A percentile compares a stretch with the other conserved stretches of the same genome.
Evolutionary conservation across 2,113 vertebrate species (phyloP).

Genomic region (Entosphenus tridentatus): DNA sequence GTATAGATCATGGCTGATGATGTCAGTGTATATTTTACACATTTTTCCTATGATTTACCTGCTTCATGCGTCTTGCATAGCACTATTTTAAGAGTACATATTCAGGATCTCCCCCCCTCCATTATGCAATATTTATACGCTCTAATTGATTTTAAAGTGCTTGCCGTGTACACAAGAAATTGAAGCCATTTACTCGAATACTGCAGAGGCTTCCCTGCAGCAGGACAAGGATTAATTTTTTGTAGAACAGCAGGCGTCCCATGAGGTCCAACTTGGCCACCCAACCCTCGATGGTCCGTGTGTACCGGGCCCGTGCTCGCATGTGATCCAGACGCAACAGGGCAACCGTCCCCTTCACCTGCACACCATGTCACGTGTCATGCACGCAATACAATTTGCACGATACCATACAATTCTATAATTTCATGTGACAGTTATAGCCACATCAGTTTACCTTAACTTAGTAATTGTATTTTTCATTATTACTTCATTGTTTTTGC

Average conservation of each 20-base stretch:
- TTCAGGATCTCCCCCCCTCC: constrained; percentile 13
- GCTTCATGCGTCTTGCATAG: constrained; percentile 8
- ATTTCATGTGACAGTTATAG: too few species aligned
- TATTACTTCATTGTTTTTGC: too few species aligned
- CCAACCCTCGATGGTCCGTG: constrained; percentile 44
- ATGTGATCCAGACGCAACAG: constrained; percentile 56
- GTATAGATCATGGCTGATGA: too few species aligned
- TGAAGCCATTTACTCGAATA: constrained; percentile 29
- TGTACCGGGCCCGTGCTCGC: constrained; percentile 43
- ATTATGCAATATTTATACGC: constrained; percentile 16
- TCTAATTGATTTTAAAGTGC: constrained; percentile 15
- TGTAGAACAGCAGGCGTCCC: constrained; percentile 47
- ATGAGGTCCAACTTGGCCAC: constrained; percentile 29
- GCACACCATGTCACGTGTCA: too few species aligned
- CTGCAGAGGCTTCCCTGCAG: constrained; percentile 37
- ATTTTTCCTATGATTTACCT: constrained; percentile 10
- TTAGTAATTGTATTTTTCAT: too few species aligned
- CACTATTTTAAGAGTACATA: constrained; percentile 16
- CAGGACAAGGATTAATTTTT: constrained; percentile 45
- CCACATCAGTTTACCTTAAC: too few species aligned
- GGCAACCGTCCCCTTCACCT: constrained; percentile 6
- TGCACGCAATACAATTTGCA: too few species aligned
- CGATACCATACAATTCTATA: too few species aligned
- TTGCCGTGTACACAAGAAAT: too few species aligned
- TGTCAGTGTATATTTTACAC: too few species aligned